Percentiles rank a stretch among this genome's conserved stretches.
Evolutionary conservation across 30 jellyfish, hydroid and myxozoan species (phyloP).

Genomic region (Aurelia aurita): DNA sequence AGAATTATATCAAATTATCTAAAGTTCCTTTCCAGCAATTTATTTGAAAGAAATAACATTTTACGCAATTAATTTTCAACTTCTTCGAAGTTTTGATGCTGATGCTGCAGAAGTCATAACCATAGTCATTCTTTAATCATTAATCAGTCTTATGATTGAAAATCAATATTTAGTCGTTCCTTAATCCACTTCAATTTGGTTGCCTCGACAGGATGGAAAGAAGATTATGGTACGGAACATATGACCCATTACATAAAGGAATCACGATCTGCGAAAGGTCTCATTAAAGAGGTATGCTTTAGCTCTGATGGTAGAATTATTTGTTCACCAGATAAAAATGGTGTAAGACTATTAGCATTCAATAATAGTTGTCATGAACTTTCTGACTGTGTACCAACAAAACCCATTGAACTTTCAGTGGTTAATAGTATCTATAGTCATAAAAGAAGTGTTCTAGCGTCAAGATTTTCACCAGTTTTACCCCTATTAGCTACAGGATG

Average conservation of each 20-base stretch:
- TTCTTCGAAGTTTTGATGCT: too few species aligned
- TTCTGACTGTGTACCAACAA: constrained; percentile 39
- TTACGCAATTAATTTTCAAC: too few species aligned
- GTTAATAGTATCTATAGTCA: constrained; percentile 69
- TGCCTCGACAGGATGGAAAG: too few species aligned
- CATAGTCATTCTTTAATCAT: too few species aligned
- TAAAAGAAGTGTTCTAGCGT: constrained; percentile 77
- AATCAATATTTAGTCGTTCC: too few species aligned
- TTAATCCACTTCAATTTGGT: too few species aligned
- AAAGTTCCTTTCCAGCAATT: too few species aligned
- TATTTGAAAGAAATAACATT: too few species aligned
- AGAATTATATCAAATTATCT: too few species aligned
- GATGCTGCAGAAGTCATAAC: too few species aligned
- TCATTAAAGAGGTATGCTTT: constrained; percentile 87
- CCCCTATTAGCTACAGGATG: constrained; percentile 92
- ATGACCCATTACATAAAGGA: constrained; percentile 80
- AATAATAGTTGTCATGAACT: constrained; percentile 64
- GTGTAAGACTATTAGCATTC: constrained; percentile 83
- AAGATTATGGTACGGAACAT: too few species aligned
- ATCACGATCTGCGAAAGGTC: constrained; percentile 82
- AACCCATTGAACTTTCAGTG: constrained; percentile 54
- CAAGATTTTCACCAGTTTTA: constrained; percentile 74
- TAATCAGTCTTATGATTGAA: too few species aligned
- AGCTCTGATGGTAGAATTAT: constrained; percentile 86
- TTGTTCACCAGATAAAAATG: constrained; percentile 93